Percentiles rank a stretch among this genome's conserved stretches.
These are phyloP conservation scores for Apodemus sylvaticus DNA, from an alignment of 2,113 vertebrate genomes.

Conservation along the genomic window DNA sequence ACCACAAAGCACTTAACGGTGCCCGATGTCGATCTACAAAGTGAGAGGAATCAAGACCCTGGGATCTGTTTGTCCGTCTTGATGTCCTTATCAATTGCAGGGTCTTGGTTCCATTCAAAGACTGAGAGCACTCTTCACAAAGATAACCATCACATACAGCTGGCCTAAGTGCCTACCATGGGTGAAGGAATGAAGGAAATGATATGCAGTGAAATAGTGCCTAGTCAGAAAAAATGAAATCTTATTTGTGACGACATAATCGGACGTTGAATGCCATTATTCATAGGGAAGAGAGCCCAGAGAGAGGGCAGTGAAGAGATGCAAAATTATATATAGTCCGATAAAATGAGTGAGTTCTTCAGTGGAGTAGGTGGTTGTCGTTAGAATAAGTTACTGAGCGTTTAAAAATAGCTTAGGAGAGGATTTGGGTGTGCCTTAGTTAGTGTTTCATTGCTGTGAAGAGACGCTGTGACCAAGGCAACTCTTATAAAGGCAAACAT, in stretches of 20 bases:
- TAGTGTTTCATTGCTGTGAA: too few relatives aligned
- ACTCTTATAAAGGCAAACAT: too few relatives aligned
- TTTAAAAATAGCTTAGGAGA: not conserved
- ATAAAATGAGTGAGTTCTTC: not conserved
- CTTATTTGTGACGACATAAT: not conserved
- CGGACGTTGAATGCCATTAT: not conserved
- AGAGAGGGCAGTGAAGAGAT: not conserved
- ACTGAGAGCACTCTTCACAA: not conserved
- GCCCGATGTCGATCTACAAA: not conserved
- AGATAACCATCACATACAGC: not conserved
- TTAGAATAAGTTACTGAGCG: not conserved
- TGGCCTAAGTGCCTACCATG: not conserved
- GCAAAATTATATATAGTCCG: not conserved
- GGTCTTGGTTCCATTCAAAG: not conserved
- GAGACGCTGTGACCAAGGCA: too few relatives aligned
- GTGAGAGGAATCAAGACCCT: not conserved
- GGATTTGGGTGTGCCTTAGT: not conserved
- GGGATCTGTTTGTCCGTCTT: too few relatives aligned
- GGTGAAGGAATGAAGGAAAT: not conserved
- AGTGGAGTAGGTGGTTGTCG: not conserved
- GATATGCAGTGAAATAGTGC: not conserved
- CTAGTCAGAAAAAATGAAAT: not conserved
- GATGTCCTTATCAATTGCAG: not conserved
- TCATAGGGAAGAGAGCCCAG: not conserved
- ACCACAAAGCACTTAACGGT: not conserved